Conservation (phyloP, 2,113 vertebrate species). For the Gymnogyps californianus region DNA sequence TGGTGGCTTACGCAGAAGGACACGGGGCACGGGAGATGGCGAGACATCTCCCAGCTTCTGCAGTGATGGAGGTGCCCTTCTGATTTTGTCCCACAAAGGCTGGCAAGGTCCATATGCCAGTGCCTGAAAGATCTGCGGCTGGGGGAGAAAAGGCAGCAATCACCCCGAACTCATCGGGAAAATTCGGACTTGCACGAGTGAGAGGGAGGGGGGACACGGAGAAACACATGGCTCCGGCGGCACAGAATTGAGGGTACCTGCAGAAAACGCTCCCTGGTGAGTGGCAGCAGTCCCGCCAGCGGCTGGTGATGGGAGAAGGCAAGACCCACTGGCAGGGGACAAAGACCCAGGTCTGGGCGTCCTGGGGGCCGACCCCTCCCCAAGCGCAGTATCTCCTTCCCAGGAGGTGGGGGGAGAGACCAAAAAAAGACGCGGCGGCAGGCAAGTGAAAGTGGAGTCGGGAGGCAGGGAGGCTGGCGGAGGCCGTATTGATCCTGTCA, state of each 20-base stretch:
- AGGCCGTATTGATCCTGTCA: constrained; percentile 47
- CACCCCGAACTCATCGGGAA: not conserved
- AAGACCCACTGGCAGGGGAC: not conserved
- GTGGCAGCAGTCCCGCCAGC: not conserved
- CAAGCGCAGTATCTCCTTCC: not conserved
- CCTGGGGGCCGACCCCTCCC: not conserved
- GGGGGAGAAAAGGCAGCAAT: not conserved
- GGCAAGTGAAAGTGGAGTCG: not conserved
- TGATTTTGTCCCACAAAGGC: not conserved
- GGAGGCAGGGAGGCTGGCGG: not conserved
- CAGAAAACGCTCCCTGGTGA: not conserved
- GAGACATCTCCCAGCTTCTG: not conserved
- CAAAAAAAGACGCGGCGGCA: not conserved
- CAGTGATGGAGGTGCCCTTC: not conserved
- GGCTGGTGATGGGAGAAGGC: not conserved
- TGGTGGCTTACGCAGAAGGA: not conserved
- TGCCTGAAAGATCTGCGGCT: not conserved
- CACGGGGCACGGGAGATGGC: not conserved
- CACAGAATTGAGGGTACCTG: not conserved
- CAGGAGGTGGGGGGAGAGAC: not conserved
- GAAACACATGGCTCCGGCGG: rapidly evolving
- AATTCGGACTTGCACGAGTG: not conserved
- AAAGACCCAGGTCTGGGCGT: rapidly evolving
- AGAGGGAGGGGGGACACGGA: not conserved
- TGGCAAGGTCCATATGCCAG: rapidly evolving